Conservation (phyloP, 1,140 invertebrate genomes). For the Sycobia sp. region DNA sequence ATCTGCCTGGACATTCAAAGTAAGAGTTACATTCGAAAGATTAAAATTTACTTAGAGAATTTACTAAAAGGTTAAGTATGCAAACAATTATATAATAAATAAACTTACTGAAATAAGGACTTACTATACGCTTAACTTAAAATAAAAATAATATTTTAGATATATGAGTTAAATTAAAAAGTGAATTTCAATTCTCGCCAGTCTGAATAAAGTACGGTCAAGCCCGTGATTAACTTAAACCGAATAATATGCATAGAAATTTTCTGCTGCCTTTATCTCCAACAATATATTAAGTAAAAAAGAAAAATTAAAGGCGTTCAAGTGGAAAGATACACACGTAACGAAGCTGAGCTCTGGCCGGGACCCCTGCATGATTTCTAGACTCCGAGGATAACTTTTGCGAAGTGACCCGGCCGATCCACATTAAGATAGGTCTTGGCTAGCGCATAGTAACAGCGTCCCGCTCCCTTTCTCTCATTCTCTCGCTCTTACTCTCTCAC, state of each 20-base stretch:
- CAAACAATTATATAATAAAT: no score
- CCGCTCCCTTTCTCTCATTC: not conserved
- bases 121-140: no score
- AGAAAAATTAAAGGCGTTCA: constrained; percentile 31
- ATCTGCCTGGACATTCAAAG: no score
- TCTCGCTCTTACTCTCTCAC: not conserved
- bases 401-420: constrained; percentile 23
- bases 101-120: no score
- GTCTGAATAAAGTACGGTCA: no score
- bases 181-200: no score
- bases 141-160: no score
- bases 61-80: no score
- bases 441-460: constrained; percentile 10
- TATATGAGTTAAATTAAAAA: no score
- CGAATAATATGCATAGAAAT: constrained; percentile 2
- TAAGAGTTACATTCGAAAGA: no score
- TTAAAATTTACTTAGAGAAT: no score
- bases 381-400: constrained; percentile 24
- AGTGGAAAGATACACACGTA: constrained; percentile 7
- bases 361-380: constrained; percentile 29
- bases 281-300: constrained; percentile 12
- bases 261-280: not conserved
- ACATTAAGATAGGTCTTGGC: constrained; percentile 27
- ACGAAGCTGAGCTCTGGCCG: not conserved
- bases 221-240: not conserved